Conservation (phyloP, 2,797 vertebrate genomes). For the Podarcis siculus region DNA sequence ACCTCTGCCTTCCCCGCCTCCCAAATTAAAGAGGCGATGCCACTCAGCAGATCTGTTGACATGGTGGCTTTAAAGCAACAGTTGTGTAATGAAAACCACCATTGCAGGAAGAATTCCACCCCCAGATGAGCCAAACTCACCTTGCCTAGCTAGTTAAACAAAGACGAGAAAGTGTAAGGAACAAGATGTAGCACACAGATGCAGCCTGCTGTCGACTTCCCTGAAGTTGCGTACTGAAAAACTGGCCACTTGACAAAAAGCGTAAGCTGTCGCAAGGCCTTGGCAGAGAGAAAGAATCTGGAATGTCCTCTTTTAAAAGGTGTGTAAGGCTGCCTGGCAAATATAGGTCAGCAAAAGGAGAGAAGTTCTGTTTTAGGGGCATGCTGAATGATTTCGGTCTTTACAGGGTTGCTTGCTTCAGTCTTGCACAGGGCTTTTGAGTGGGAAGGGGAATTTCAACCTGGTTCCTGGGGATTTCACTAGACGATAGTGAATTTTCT, state of each 20-base stretch:
- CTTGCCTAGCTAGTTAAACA: constrained; percentile 12
- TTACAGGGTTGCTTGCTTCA: not conserved
- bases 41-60: not conserved
- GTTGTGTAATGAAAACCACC: not conserved
- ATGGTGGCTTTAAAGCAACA: not conserved
- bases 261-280: not conserved
- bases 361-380: not conserved
- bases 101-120: constrained; percentile 2
- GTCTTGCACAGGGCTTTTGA: not conserved
- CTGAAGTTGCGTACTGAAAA: not conserved
- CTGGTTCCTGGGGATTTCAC: not conserved
- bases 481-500: not conserved
- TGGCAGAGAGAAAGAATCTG: not conserved
- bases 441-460: not conserved
- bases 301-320: not conserved
- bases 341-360: not conserved
- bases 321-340: not conserved
- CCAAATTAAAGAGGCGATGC: not conserved
- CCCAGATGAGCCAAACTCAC: not conserved
- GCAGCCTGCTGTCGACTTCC: not conserved
- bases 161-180: not conserved
- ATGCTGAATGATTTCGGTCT: no score
- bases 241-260: constrained; percentile 8
- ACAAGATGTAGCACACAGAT: not conserved
- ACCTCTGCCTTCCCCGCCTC: constrained; percentile 28